Evolutionary conservation across 1,140 invertebrate genomes (phyloP).

Genomic region (Pseudachorutes palmiensis): DNA sequence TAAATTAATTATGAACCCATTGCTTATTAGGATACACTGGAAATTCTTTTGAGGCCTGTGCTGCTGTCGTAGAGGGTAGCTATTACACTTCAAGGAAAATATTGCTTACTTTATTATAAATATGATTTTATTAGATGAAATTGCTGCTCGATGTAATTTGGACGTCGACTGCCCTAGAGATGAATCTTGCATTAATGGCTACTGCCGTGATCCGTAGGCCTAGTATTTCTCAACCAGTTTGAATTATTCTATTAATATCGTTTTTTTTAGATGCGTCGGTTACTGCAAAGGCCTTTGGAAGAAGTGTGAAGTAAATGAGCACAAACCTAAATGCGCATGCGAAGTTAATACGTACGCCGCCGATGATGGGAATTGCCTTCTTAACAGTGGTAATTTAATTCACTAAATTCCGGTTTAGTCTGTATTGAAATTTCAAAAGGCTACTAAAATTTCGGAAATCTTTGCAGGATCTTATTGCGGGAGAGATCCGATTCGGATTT

Average conservation of each 20-base stretch:
- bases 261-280: conserved; percentile 42
- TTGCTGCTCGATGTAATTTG: conserved; percentile 48
- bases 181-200: conserved; percentile 55
- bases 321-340: conserved; percentile 36
- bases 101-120: conserved; percentile 1
- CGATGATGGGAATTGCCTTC: conserved; percentile 36
- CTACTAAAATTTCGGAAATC: too few relatives aligned
- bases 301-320: conserved; percentile 36
- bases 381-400: conserved; percentile 30
- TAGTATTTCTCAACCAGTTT: background rate
- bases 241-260: background rate
- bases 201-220: conserved; percentile 61
- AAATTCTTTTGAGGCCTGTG: conserved; percentile 70
- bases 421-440: background rate
- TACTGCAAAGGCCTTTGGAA: conserved; percentile 38
- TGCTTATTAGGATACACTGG: conserved; percentile 61
- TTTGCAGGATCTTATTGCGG: conserved; percentile 36
- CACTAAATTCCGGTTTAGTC: background rate
- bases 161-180: conserved; percentile 58
- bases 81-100: conserved; percentile 13
- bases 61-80: conserved; percentile 48
- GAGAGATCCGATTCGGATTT: conserved; percentile 35
- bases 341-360: conserved; percentile 36
- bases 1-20: too few relatives aligned
- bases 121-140: conserved; percentile 25